Evolutionary conservation across 1,140 invertebrate genomes (phyloP), one percentile per base, ranked within the genome.

Genomic region (Cydia amplana): DNA sequence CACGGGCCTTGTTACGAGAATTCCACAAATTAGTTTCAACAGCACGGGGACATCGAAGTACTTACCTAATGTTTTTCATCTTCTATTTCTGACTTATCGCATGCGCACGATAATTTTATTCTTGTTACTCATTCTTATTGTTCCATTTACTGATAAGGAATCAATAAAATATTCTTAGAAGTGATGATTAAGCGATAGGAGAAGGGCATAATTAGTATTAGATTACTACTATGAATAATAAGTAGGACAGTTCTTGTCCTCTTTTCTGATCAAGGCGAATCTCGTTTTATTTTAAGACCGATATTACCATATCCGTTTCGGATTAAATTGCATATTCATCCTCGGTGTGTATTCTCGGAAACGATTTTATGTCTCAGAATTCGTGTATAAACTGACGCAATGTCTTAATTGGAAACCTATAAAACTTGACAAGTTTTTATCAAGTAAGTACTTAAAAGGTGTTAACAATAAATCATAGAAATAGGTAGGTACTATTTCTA

Each of bases 111-210:
- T 32, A 67, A 67, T 67, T 67, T 67, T n/a, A 67, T 67, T 67
- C 64, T 67, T n/a, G 64, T 67, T 32, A 67, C 64, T 67, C 64
- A 67, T 67, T 67, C 25, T 67, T 36, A 32, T 32, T 67, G 64
- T 67, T 67, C 64, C 16, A 32, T 32, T 67, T 67, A 67, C 64
- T 67, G 64, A 67, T 67, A 67, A 67, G 64, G 25, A 36, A 67
- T 67, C 64, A 67, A 67, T 67, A 67, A 32, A 32, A 67, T 16
- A 32, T 67, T 67, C 64, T 67, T 32, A 32, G 64, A 67, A 67
- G 28, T 32, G 25, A 67, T 67, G 64, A 67, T 67, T 36, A 67
- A 67, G 64, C 64, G 28, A 67, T 67, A 32, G 28, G 28, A 67
- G 64, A 67, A 32, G 64, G 25, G 64, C 64, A 32, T 67, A 67